phyloP scores from a whole-genome alignment of 1,140 invertebrate species.

The Pogonomyrmex californicus region DNA sequence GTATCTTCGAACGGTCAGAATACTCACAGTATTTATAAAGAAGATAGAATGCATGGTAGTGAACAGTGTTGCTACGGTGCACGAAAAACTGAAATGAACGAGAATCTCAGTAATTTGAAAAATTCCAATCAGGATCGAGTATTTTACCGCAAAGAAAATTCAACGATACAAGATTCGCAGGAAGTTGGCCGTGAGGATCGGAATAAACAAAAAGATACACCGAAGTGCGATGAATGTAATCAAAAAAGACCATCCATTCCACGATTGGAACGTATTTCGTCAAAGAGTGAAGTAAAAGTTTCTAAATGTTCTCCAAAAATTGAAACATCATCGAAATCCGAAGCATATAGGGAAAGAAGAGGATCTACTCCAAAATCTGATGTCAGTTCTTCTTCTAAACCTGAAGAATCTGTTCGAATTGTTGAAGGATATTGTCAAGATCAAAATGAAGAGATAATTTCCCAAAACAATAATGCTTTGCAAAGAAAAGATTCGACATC shows the following conservation, averaged over 20 bases:
- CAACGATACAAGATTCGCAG: slow-evolving; percentile 23
- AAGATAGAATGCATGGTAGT: slow-evolving; percentile 62
- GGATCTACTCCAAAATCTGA: slow-evolving; percentile 73
- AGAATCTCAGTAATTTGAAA: slow-evolving; percentile 30
- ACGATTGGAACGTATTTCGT: slow-evolving; percentile 62
- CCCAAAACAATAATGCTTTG: slow-evolving; percentile 41
- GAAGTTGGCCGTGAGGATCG: slow-evolving; percentile 62
- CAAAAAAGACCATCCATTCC: slow-evolving; percentile 71
- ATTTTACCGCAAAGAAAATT: slow-evolving; percentile 47
- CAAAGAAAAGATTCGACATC: slow-evolving; percentile 72
- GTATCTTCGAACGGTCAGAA: slow-evolving; percentile 17
- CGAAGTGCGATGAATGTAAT: slow-evolving; percentile 71
- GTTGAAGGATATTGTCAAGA: slow-evolving; percentile 57
- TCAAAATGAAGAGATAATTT: slow-evolving; percentile 32
- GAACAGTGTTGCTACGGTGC: slow-evolving; percentile 10
- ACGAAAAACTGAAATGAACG: slow-evolving; percentile 33
- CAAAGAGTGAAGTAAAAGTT: slow-evolving; percentile 73
- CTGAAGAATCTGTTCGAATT: slow-evolving; percentile 64
- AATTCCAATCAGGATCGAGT: slow-evolving; percentile 21
- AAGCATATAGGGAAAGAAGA: slow-evolving; percentile 67
- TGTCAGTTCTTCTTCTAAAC: slow-evolving; percentile 61
- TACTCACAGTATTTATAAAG: slow-evolving; percentile 56
- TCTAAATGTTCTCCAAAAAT: slow-evolving; percentile 64
- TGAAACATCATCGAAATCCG: slow-evolving; percentile 69
- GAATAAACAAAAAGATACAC: slow-evolving; percentile 62